Percentiles rank a stretch among this genome's conserved stretches.
Conservation (phyloP, 2,888 invertebrate genomes). For the Molanna angustata region DNA sequence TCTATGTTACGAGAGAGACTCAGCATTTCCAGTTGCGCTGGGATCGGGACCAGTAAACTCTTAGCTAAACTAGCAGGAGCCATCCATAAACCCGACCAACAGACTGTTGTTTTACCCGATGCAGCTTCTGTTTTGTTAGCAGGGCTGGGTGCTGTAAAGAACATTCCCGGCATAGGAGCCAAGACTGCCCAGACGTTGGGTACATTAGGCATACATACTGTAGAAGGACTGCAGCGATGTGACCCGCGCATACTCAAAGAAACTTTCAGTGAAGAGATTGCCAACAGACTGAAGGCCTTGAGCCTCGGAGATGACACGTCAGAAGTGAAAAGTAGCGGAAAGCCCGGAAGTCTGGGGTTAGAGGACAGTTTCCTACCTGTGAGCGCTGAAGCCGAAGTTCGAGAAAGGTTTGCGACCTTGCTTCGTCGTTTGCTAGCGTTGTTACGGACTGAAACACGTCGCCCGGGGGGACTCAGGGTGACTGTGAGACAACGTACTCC, state of each 20-base stretch:
- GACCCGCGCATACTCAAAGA: slow-evolving; percentile 58
- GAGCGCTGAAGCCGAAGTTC: slow-evolving; percentile 69
- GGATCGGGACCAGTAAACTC: slow-evolving; percentile 80
- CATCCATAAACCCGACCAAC: slow-evolving; percentile 77
- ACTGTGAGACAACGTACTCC: slow-evolving; percentile 71
- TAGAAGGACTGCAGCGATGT: slow-evolving; percentile 65
- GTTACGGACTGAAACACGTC: slow-evolving; percentile 69
- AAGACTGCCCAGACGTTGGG: slow-evolving; percentile 59
- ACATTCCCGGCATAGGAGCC: slow-evolving; percentile 75
- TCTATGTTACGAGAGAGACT: slow-evolving; percentile 64
- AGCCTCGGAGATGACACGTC: slow-evolving; percentile 73
- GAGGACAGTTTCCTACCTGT: slow-evolving; percentile 77
- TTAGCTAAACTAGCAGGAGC: slow-evolving; percentile 75
- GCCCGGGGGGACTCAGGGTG: slow-evolving; percentile 72
- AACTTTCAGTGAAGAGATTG: slow-evolving; percentile 66
- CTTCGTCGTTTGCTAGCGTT: slow-evolving; percentile 67
- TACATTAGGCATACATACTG: slow-evolving; percentile 60
- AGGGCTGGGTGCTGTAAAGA: slow-evolving; percentile 58
- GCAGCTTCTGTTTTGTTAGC: slow-evolving; percentile 64
- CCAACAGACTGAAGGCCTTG: slow-evolving; percentile 65
- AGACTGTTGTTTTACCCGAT: slow-evolving; percentile 74
- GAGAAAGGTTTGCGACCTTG: slow-evolving; percentile 66
- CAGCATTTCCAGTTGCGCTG: slow-evolving; percentile 77
- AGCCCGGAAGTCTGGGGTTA: slow-evolving; percentile 75
- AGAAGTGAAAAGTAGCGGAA: slow-evolving; percentile 70